phyloP scores from a whole-genome alignment of 2,888 invertebrate genomes.

The Morpho deidamia region DNA sequence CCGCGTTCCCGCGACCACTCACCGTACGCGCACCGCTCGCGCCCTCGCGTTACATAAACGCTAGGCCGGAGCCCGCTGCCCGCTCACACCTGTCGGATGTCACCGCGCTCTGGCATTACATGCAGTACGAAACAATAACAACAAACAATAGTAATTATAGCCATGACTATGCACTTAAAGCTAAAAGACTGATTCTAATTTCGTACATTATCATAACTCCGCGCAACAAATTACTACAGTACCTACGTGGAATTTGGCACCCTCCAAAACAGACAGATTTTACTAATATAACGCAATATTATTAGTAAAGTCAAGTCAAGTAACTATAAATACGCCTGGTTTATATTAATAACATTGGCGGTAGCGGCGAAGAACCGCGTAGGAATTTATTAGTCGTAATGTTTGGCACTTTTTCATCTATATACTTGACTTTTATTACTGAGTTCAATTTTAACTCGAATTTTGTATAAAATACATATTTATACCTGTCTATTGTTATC shows the following conservation, averaged over 20 bases:
- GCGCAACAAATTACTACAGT: conserved; percentile 8
- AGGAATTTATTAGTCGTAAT: not conserved
- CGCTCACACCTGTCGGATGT: conserved; percentile 72
- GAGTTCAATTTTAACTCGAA: too few relatives aligned
- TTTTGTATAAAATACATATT: too few relatives aligned
- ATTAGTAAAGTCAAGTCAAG: not conserved
- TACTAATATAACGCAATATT: not conserved
- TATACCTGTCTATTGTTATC: too few relatives aligned
- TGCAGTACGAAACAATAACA: conserved; percentile 71
- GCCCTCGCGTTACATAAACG: conserved; percentile 29
- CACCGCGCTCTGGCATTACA: conserved; percentile 67
- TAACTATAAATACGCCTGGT: conserved; percentile 2
- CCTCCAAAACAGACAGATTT: not conserved
- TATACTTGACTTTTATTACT: too few relatives aligned
- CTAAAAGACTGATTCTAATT: conserved; percentile 44
- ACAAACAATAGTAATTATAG: conserved; percentile 68
- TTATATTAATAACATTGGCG: not conserved
- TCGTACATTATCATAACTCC: conserved; percentile 32
- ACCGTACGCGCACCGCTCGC: conserved; percentile 53
- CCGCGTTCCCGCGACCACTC: conserved; percentile 36
- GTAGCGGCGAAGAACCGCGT: not conserved
- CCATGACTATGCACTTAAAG: conserved; percentile 58
- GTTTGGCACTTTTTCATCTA: too few relatives aligned
- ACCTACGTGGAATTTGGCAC: conserved; percentile 4
- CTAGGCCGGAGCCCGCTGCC: conserved; percentile 39